Evolutionary conservation across 2,888 invertebrate genomes (phyloP), one percentile per base, ranked within the genome.

Genomic region (Pseudanteris insignis): DNA sequence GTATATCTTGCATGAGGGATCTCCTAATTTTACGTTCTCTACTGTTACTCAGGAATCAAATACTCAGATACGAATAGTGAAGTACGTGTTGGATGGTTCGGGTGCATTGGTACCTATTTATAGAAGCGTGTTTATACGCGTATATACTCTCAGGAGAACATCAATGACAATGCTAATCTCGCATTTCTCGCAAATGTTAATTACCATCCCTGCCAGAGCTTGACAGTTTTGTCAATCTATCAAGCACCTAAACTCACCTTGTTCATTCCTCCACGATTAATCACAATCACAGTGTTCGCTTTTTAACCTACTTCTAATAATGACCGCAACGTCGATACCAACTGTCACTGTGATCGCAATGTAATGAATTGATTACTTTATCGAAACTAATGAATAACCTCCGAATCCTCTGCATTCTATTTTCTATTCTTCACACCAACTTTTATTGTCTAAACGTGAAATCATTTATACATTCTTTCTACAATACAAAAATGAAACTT

Each of bases 131-230:
- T 53, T 53, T 37, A 38, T 53, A 30, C 34, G 11, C 30, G 18
- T 44, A 43, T 25, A 54, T 38, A 54, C 21, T 44, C 54, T 30
- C 54, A 54, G 11, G 44, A 44, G 54, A 33, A 44, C 41, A 38
- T 32, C 26, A 54, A 32, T 55, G 55, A 55, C 33, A 55, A 40
- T 37, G 47, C 41, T 50, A 58, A 58, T 51, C 40, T 40, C 32
- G 38, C 29, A 50, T 14, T 43, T 57, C 58, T 58, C 44, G 25
- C 51, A 44, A 33, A 58, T 58, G 50, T 51, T 58, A 51, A 58
- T 48, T 58, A 58, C 51, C 15, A 34, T 21, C 51, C 12, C 34
- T 25, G 29, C 24, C 30, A 38, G 43, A 53, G 40, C 37, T 43
- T 50, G 59, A 37, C 43, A 51, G 50, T 50, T 15, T 50, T 46